Percentiles rank a stretch among this genome's conserved stretches.
These are phyloP conservation scores for Pammene fasciana DNA, from an alignment of 2,888 invertebrate species.

Conservation along the genomic window DNA sequence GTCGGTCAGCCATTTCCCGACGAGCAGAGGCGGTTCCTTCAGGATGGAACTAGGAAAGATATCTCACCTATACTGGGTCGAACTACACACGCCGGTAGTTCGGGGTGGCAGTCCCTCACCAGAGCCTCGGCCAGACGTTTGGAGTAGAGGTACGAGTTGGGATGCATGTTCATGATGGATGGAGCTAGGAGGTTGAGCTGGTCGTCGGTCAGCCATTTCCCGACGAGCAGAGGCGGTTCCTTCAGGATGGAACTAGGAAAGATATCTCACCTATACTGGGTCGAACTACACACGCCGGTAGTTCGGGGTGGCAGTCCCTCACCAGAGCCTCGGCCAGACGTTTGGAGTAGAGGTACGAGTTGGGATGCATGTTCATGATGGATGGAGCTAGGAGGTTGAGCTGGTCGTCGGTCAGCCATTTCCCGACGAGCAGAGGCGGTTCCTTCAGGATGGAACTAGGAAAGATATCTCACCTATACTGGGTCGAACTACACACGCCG, in stretches of 20 bases:
- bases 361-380: constrained; percentile 91
- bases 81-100: too few relatives aligned
- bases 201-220: constrained; percentile 88
- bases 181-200: constrained; percentile 87
- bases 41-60: too few relatives aligned
- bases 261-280: constrained; percentile 92
- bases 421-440: constrained; percentile 85
- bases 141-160: too few relatives aligned
- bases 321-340: constrained; percentile 94
- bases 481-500: constrained; percentile 93
- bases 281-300: constrained; percentile 93
- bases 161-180: too few relatives aligned
- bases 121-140: too few relatives aligned
- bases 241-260: background rate
- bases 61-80: too few relatives aligned
- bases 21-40: too few relatives aligned
- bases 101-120: too few relatives aligned
- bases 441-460: background rate
- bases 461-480: constrained; percentile 89
- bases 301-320: constrained; percentile 87
- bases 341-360: constrained; percentile 98
- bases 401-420: constrained; percentile 88
- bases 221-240: constrained; percentile 83
- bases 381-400: constrained; percentile 86
- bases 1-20: constrained; percentile 83